These are phyloP conservation scores for Clivina fossor DNA, from an alignment of 2,888 invertebrate species.

Conservation along the genomic window DNA sequence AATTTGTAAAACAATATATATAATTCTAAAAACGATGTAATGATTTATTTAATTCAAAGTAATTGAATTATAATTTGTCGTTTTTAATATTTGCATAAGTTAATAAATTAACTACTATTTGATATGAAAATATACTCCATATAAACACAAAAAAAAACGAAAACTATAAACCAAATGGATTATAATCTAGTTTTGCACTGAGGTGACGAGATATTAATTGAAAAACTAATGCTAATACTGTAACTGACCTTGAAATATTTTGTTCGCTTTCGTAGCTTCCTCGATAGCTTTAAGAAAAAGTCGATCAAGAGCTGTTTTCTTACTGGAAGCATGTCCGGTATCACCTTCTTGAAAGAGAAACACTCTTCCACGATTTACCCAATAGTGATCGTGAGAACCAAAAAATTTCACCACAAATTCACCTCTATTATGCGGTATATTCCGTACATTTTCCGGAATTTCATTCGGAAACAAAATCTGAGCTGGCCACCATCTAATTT, in stretches of 20 bases:
- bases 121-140: too few species aligned
- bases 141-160: too few species aligned
- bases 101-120: too few species aligned
- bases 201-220: too few species aligned
- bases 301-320: constrained; percentile 62
- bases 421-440: constrained; percentile 71
- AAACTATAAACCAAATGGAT: too few species aligned
- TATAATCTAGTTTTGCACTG: too few species aligned
- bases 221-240: too few species aligned
- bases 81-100: too few species aligned
- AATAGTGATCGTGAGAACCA: constrained; percentile 88
- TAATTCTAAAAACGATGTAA: too few species aligned
- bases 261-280: constrained; percentile 75
- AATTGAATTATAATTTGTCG: too few species aligned
- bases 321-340: constrained; percentile 56
- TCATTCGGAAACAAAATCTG: constrained; percentile 82
- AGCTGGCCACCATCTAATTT: constrained; percentile 90
- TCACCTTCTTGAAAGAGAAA: constrained; percentile 89
- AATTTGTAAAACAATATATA: too few species aligned
- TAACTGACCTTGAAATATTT: constrained; percentile 60
- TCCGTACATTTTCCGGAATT: constrained; percentile 77
- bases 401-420: constrained; percentile 94
- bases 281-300: constrained; percentile 71
- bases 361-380: constrained; percentile 80
- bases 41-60: too few species aligned